Base-by-base conservation (phyloP, 2,797 vertebrate genomes). In the Bradypus variegatus region DNA sequence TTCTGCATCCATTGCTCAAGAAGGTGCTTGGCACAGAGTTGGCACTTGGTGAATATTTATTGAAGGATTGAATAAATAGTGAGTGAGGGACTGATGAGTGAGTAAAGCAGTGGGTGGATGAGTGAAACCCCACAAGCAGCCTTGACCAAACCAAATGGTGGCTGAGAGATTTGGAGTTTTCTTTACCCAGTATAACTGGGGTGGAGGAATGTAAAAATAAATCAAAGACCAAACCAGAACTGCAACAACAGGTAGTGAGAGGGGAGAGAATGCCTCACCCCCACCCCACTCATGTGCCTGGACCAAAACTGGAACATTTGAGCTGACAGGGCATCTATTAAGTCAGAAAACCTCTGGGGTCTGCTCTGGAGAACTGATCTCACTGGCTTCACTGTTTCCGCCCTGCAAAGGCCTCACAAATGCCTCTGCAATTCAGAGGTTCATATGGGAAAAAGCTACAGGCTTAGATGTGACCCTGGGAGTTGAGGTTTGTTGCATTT, bases 371-470 rank as follows among this genome's bases (percentile, higher is more conserved):
- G 67, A 91, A 45, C 58, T 62, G 73, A 65, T 31, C 38, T 93
- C 60, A 53, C 36, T 69, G 48, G 33, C 36, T 90, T 84, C 58
- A 89, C 78, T 50, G 4, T 45, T 85, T 88, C 55, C 48, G 67
- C 83, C 64, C 15, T 48, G 6, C 64, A 81, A 70, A 85, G 76
- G 58, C 53, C 15, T 45, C 75, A 6, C 50, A 69, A 58, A 36
- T 64, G 41, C 69, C 21, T 89, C 25, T 19, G 27, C 29, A 81
- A 73, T 91, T 87, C 87, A 70, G 58, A 91, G 27, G 70, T 78
- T 93, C 83, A 72, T 73, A 79, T 86, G 90, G 86, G 90, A 95
- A 93, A 94, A 33, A 88, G 31, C 3, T 31, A 91, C 91, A 73
- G 58, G 41, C 65, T 89, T 86, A 75, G 31, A 81, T 73, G 81